Evolutionary conservation across 2,797 vertebrate species (phyloP), one percentile per base, ranked within the genome.

Genomic region (Aselliscus stoliczkanus): DNA sequence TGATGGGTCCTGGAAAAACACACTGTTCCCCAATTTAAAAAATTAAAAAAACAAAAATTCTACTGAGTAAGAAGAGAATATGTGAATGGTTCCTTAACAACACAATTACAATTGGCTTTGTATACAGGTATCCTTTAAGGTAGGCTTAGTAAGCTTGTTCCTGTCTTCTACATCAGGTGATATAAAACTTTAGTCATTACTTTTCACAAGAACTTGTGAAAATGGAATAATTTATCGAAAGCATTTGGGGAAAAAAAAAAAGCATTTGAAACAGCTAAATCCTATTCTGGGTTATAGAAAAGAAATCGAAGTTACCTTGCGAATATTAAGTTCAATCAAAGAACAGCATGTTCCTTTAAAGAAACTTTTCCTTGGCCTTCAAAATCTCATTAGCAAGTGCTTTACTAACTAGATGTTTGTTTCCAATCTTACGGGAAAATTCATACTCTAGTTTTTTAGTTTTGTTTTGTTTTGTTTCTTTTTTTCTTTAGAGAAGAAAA

Each of bases 181-280:
- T 47, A 69, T 18, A 86, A 88, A 79, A 65, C 58, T 72, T 60
- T 52, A n/a, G 70, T 25, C 47, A 73, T 39, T 29, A 54, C 29
- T 90, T 93, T 90, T 86, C 39, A 75, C 13, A 56, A n/a, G 44
- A 88, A 70, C 39, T 93, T 87, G 17, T 82, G 54, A 83, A 93
- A 82, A 75, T 62, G 52, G 21, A 34, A 25, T 65, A 12, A 42
- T 79, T 39, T 62, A 37, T 60, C 52, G 44, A 89, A 79, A 85
- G 31, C 31, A 29, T 76, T 73, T 80, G 37, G 42, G 42, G 42
- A 9, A 42, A 42, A 42, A 42, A 42, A 42, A 44, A 89, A 79
- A 85, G 31, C 31, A 29, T 76, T 73, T 80, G 37, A 82, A 77
- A 81, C 27, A 44, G 23, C 23, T 76, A 42, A 84, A 60, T 31